phyloP scores from a whole-genome alignment of 2,797 vertebrate genomes.

The Gymnoscopelus braueri region DNA sequence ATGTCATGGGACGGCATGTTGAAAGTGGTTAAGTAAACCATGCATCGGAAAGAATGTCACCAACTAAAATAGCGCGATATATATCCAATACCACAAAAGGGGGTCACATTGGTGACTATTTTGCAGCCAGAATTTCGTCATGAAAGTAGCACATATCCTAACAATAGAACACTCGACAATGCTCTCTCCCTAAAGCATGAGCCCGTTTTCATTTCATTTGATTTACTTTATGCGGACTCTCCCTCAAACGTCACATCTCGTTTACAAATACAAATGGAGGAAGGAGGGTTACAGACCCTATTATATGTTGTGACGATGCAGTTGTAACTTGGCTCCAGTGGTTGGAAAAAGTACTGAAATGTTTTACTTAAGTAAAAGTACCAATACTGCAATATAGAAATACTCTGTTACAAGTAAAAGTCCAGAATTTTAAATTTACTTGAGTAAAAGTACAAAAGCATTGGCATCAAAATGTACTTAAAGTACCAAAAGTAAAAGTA shows the following conservation, averaged over 20 bases:
- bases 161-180: conserved; percentile 29
- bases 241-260: conserved; percentile 53
- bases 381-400: too few species aligned
- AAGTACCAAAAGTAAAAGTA: too few species aligned
- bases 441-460: too few species aligned
- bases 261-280: conserved; percentile 48
- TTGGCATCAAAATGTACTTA: too few species aligned
- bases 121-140: conserved; percentile 19
- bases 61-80: not conserved
- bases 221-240: conserved; percentile 26
- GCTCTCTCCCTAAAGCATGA: conserved; percentile 28
- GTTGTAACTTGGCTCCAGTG: conserved; percentile 71
- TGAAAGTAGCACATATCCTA: not conserved
- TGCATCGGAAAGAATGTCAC: too few species aligned
- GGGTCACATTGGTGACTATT: conserved; percentile 25
- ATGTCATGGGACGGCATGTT: too few species aligned
- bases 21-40: too few species aligned
- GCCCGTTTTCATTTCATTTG: conserved; percentile 38
- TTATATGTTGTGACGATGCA: conserved; percentile 60
- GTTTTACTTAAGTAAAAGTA: too few species aligned
- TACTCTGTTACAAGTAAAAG: too few species aligned
- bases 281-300: conserved; percentile 56
- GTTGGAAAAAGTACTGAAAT: too few species aligned
- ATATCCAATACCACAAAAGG: conserved; percentile 1
- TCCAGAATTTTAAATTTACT: too few species aligned